Base-by-base conservation (phyloP, 2,113 vertebrate genomes). In the Campylorhamphus procurvoides region DNA sequence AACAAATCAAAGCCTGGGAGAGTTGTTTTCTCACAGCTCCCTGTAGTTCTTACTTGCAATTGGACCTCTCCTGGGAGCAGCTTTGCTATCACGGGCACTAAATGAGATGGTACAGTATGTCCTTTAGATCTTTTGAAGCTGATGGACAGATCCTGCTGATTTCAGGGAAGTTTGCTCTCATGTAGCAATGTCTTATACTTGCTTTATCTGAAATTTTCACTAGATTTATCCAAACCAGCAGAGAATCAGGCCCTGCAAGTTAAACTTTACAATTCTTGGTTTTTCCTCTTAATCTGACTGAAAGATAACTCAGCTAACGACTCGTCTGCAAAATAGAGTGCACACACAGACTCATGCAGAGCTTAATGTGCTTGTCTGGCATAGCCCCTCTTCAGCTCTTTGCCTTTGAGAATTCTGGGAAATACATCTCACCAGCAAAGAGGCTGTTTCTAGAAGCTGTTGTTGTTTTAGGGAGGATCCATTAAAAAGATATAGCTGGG, bases 241-340 rank as follows among this genome's bases (percentile, higher is more conserved):
- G 49, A 82, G 39, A 56, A 50, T 67, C 35, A 33, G 20, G 17
- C 28, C 58, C 58, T 83, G 59, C 20, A 69, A 84, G 15, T 85
- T 84, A 2, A 20, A 7, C 52, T 72, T 84, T 22, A 35, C 8
- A 83, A 28, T 64, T 78, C 67, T 72, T n/a, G 40, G 50, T 55
- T 92, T 96, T 94, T 93, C 53, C 40, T 92, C 62, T 72, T 81
- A 86, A 86, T 75, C 64, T 1, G 6, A 77, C 71, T 84, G 90
- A 85, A 91, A 95, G 93, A 92, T 60, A 94, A 72, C 79, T 87
- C 68, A 56, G 76, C 60, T 96, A 80, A 93, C 56, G 52, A 63
- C 64, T 80, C 68, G 59, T 68, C 90, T 90, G 64, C 60, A 71
- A 81, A 90, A 84, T 25, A 27, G 74, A 91, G 71, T 64, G 60